These are phyloP conservation scores for Drosophila nr. perissopoda DNA, from an alignment of 2,888 invertebrate species.

Conservation along the genomic window DNA sequence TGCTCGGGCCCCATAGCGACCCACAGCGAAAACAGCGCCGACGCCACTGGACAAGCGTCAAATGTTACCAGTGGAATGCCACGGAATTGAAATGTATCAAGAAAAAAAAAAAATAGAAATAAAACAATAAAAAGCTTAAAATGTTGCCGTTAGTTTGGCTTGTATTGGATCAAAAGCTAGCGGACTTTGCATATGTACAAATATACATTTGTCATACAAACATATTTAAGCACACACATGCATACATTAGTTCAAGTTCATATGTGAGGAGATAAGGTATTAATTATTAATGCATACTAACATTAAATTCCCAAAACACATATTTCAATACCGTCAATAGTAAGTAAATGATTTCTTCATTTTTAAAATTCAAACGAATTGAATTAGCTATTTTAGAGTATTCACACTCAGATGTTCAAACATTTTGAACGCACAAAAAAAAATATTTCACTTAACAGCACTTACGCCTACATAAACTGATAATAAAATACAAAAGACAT, in stretches of 20 bases:
- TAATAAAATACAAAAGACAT: not conserved
- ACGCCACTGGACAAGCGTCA: slow-evolving; percentile 42
- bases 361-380: not conserved
- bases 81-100: slow-evolving; percentile 35
- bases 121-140: slow-evolving; percentile 22
- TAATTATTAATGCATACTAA: not conserved
- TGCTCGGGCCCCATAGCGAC: slow-evolving; percentile 7
- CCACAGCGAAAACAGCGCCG: slow-evolving; percentile 11
- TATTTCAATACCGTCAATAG: not conserved
- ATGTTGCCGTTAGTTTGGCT: slow-evolving; percentile 32
- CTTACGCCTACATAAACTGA: not conserved
- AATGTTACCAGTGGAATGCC: slow-evolving; percentile 25
- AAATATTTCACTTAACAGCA: not conserved
- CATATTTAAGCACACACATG: not conserved
- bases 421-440: not conserved
- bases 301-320: not conserved
- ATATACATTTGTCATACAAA: not conserved
- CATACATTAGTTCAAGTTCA: not conserved
- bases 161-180: slow-evolving; percentile 16
- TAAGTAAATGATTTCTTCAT: not conserved
- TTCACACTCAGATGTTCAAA: not conserved
- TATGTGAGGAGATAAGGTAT: not conserved
- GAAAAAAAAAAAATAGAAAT: slow-evolving; percentile 11
- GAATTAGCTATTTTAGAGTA: not conserved
- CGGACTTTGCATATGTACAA: slow-evolving; percentile 1